Evolutionary conservation across 2,113 vertebrate genomes (phyloP).

Genomic region (Syngnathoides biaculeatus): DNA sequence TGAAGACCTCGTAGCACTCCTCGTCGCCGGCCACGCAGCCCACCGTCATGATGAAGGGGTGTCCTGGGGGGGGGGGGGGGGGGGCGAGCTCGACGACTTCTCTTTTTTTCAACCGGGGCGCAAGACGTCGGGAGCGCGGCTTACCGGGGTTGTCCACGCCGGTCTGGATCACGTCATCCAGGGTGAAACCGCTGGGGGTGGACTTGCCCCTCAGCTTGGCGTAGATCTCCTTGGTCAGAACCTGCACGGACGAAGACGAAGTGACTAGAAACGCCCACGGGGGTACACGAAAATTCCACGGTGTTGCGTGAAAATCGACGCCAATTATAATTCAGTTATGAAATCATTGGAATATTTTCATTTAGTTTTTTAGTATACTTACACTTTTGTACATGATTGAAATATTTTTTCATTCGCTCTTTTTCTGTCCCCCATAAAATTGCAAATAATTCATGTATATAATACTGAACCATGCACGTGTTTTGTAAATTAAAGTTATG

Average conservation of each 20-base stretch:
- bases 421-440: too few species aligned
- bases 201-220: conserved; percentile 83
- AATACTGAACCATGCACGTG: too few species aligned
- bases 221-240: conserved; percentile 79
- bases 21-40: conserved; percentile 90
- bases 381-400: too few species aligned
- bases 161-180: conserved; percentile 89
- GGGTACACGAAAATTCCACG: too few species aligned
- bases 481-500: too few species aligned
- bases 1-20: conserved; percentile 84
- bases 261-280: neutral
- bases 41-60: conserved; percentile 95
- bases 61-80: conserved; percentile 66
- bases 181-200: conserved; percentile 87
- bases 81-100: too few species aligned
- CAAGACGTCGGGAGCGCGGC: conserved; percentile 8
- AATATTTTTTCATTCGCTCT: too few species aligned
- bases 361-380: too few species aligned
- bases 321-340: too few species aligned
- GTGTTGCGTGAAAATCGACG: too few species aligned
- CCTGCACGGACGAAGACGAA: conserved; percentile 40
- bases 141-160: conserved; percentile 92
- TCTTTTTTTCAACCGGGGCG: neutral
- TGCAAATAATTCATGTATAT: too few species aligned
- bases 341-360: too few species aligned